Base-by-base conservation (phyloP, 2,888 invertebrate species). In the Acleris laterana region DNA sequence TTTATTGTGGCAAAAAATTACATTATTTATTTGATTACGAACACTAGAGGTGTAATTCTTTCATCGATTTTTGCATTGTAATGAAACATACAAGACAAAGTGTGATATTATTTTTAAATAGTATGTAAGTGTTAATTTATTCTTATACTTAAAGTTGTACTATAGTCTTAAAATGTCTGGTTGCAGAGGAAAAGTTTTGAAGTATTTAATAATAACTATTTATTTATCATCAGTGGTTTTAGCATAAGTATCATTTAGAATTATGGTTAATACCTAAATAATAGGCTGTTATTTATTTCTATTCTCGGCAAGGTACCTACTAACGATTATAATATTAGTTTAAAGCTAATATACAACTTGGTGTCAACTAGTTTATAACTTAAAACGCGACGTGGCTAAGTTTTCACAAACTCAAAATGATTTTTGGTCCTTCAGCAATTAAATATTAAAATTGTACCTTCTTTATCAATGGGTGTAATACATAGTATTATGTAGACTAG, bases 101-200 rank as follows among this genome's bases (percentile, higher is more conserved):
- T 92, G 92, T 92, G 92, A 92, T 93, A 93, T 87, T 93, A 92
- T 74, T 55, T 55, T 68, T 82, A 87, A 74, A 71, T 83, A 81
- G 52, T 52, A 70, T 0, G 38, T 89, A 88, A 87, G 87, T 81
- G 84, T 85, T 91, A 90, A 89, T 84, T 88, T 89, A 89, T 89
- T 88, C 64, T 72, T 32, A 57, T 59, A 44, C 50, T 56, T 50
- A 42, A 28, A 42, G 44, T 46, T 22, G n/a, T 59, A 48, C 11
- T 9, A 6, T 28, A 13, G 28, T 48, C 48, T 11, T 42, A 0
- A 44, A 49, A 59, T 25, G 32, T 32, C 49, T 59, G 17, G 16
- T 20, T 13, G 17, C 5, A 19, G 5, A 20, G 3, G 20, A n/a
- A 49, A 25, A 17, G 17, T 28, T 20, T n/a, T 49, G 58, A 49